Conservation (phyloP, 2,797 vertebrate species). For the Poecilia gillii region DNA sequence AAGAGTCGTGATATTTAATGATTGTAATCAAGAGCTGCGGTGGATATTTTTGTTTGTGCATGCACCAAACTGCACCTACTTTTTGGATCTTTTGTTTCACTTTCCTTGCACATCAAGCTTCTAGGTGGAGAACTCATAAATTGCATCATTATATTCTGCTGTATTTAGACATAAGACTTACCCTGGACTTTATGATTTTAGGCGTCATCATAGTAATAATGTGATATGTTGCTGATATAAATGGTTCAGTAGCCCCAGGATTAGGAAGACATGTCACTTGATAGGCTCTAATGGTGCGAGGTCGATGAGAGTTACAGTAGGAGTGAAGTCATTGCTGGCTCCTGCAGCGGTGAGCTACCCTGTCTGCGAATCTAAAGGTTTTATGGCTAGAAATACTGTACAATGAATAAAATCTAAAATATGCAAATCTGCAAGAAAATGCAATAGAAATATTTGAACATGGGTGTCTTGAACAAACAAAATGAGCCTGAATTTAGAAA, state of each 20-base stretch:
- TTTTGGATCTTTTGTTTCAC: background rate
- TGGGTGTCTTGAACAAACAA: background rate
- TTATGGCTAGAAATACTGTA: conserved; percentile 45
- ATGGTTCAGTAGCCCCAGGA: conserved; percentile 68
- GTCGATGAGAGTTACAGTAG: conserved; percentile 68
- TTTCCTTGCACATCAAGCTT: conserved; percentile 6
- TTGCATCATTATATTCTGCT: background rate
- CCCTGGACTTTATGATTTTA: conserved; percentile 60
- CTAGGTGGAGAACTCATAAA: background rate
- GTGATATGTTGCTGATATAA: conserved; percentile 63
- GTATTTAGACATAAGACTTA: conserved; percentile 38
- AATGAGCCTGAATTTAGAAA: background rate
- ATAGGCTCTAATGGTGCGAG: conserved; percentile 71
- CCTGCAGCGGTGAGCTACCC: conserved; percentile 53
- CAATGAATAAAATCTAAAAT: conserved; percentile 4
- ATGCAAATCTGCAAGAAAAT: conserved; percentile 17
- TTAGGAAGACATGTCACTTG: conserved; percentile 63
- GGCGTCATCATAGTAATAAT: conserved; percentile 56
- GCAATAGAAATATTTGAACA: background rate
- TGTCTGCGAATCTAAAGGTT: conserved; percentile 62
- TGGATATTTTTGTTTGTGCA: background rate
- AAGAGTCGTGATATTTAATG: background rate
- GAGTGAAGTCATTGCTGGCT: conserved; percentile 74
- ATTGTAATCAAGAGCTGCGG: background rate
- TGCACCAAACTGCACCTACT: background rate